Percentiles rank a stretch among this genome's conserved stretches.
Conservation (phyloP, 2,888 invertebrate species). For the Resseliella maxima region DNA sequence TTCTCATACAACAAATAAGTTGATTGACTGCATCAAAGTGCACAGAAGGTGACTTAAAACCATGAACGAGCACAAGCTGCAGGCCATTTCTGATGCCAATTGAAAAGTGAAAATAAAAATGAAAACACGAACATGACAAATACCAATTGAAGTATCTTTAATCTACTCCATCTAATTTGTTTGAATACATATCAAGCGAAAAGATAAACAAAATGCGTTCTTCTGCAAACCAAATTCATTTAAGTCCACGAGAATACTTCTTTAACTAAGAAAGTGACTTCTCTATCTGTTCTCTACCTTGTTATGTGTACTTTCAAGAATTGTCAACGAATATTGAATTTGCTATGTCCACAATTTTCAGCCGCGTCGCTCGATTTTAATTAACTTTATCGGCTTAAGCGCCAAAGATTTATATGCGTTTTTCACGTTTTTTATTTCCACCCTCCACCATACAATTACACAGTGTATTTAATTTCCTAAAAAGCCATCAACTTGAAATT, state of each 20-base stretch:
- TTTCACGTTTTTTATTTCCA: not conserved
- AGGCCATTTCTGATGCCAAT: too few species aligned
- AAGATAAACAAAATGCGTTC: not conserved
- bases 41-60: too few species aligned
- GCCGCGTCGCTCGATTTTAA: not conserved
- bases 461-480: not conserved
- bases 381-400: conserved; percentile 50
- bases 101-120: too few species aligned
- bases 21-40: too few species aligned
- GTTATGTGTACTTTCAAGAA: too few species aligned
- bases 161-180: not conserved
- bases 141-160: too few species aligned
- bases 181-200: not conserved
- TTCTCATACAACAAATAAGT: too few species aligned
- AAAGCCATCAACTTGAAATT: not conserved
- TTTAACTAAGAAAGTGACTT: too few species aligned
- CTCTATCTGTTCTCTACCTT: too few species aligned
- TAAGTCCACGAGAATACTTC: not conserved
- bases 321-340: not conserved
- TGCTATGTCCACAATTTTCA: not conserved
- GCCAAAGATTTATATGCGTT: conserved; percentile 12
- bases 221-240: not conserved
- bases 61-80: too few species aligned
- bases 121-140: too few species aligned
- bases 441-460: not conserved